A percentile compares a stretch with the other conserved stretches of the same genome.
Conservation (phyloP, 1,140 invertebrate species). For the Drosophila chauvacae region DNA sequence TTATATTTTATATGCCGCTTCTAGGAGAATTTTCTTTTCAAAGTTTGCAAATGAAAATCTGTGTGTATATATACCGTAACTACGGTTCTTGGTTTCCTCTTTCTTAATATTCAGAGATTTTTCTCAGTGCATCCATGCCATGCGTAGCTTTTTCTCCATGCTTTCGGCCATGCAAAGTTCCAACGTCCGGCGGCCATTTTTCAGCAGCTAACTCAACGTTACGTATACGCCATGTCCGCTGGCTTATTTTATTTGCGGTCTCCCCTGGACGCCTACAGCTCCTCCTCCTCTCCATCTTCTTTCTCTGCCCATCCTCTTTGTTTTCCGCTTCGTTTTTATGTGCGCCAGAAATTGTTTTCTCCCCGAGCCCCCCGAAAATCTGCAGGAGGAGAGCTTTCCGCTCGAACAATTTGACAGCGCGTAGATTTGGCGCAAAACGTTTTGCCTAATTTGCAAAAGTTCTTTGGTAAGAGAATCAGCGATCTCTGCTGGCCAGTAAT, state of each 20-base stretch:
- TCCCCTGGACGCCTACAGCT: conserved; percentile 21
- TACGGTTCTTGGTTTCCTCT: not conserved
- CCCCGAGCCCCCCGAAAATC: not conserved
- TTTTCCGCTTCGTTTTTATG: conserved; percentile 56
- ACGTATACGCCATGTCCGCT: conserved; percentile 72
- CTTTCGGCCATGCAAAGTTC: conserved; percentile 57
- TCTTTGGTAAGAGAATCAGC: conserved; percentile 34
- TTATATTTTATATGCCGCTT: too few relatives aligned
- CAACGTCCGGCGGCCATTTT: conserved; percentile 70
- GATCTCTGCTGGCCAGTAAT: conserved; percentile 44
- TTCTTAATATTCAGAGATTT: not conserved
- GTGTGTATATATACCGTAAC: too few relatives aligned
- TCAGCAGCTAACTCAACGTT: conserved; percentile 68
- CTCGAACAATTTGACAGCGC: conserved; percentile 81
- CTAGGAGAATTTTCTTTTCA: too few relatives aligned
- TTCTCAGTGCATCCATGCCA: not conserved
- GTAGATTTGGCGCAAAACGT: conserved; percentile 82
- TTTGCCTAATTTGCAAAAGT: conserved; percentile 82
- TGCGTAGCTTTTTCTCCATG: conserved; percentile 35
- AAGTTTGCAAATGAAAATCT: not conserved
- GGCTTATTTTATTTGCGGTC: conserved; percentile 77
- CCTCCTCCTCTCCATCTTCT: too few relatives aligned
- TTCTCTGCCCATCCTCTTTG: conserved; percentile 8
- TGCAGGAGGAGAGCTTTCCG: conserved; percentile 53
- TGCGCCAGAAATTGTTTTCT: conserved; percentile 49